Evolutionary conservation across 2,797 vertebrate species (phyloP).

Genomic region (Myotis findleyi): DNA sequence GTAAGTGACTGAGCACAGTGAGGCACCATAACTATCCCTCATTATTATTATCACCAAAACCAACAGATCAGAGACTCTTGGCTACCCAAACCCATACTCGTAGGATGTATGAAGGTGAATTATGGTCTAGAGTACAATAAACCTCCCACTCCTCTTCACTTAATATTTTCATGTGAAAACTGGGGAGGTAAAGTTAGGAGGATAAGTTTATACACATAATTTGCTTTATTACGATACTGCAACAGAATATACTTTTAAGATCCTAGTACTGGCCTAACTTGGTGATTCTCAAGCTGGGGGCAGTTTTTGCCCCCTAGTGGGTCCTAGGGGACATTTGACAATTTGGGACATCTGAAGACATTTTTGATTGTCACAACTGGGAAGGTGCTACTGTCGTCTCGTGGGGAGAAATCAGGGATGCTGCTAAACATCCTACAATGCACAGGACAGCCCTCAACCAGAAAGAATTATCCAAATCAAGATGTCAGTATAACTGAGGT

Average conservation of each 20-base stretch:
- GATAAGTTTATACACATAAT: background rate
- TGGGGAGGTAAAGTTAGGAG: background rate
- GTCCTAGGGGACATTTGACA: background rate
- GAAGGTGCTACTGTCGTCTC: background rate
- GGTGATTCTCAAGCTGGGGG: background rate
- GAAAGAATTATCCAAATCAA: background rate
- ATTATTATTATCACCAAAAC: background rate
- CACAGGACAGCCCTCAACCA: background rate
- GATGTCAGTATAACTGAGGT: background rate
- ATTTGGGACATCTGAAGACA: background rate
- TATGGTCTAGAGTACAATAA: background rate
- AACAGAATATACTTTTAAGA: background rate
- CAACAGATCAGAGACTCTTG: background rate
- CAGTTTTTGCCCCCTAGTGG: background rate
- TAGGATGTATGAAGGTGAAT: background rate
- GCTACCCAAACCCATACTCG: background rate
- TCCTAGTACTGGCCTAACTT: background rate
- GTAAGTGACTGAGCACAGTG: background rate
- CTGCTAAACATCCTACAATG: background rate
- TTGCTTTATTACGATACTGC: background rate
- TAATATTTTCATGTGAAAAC: slow-evolving; percentile 40
- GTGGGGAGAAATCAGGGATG: background rate
- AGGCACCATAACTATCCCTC: background rate
- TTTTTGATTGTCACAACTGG: background rate
- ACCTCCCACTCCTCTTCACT: background rate